Conservation (phyloP, 1,140 invertebrate genomes). For the Sminthurinus signatus region DNA sequence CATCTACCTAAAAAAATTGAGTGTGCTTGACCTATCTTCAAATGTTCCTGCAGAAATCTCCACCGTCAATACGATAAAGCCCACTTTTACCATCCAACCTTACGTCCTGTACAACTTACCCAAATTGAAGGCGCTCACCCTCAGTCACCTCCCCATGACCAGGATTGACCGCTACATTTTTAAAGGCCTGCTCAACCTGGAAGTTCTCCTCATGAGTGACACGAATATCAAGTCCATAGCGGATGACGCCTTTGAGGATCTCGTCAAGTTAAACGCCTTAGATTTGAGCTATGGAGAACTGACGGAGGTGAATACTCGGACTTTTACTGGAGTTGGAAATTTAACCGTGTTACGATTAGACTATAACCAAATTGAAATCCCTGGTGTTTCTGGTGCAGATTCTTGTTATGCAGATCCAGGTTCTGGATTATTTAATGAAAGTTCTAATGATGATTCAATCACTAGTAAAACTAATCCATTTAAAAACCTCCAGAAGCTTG, state of each 20-base stretch:
- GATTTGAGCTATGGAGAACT: constrained; percentile 1
- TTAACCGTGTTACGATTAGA: not conserved
- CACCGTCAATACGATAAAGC: not conserved
- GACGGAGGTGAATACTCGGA: not conserved
- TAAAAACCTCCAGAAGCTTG: not conserved
- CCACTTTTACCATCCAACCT: not conserved
- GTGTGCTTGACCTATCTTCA: not conserved
- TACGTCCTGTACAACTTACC: not conserved
- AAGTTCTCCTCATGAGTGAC: constrained; percentile 1
- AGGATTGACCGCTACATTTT: constrained; percentile 4
- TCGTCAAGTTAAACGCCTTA: not conserved
- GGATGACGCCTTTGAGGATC: constrained; percentile 11
- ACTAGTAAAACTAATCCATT: too few relatives aligned
- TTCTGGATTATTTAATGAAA: too few relatives aligned
- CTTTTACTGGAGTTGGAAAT: not conserved
- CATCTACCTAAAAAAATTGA: not conserved
- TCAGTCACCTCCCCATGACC: not conserved
- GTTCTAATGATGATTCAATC: too few relatives aligned
- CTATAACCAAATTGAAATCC: too few relatives aligned
- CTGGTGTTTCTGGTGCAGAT: too few relatives aligned
- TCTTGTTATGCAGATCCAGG: too few relatives aligned
- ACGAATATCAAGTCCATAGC: constrained; percentile 10
- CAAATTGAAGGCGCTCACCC: not conserved
- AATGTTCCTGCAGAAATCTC: not conserved
- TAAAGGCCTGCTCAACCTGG: constrained; percentile 11